Percentiles rank a stretch among this genome's conserved stretches.
Evolutionary conservation across 1,140 invertebrate species (phyloP).

Genomic region (Drosophila sulfurigaster): DNA sequence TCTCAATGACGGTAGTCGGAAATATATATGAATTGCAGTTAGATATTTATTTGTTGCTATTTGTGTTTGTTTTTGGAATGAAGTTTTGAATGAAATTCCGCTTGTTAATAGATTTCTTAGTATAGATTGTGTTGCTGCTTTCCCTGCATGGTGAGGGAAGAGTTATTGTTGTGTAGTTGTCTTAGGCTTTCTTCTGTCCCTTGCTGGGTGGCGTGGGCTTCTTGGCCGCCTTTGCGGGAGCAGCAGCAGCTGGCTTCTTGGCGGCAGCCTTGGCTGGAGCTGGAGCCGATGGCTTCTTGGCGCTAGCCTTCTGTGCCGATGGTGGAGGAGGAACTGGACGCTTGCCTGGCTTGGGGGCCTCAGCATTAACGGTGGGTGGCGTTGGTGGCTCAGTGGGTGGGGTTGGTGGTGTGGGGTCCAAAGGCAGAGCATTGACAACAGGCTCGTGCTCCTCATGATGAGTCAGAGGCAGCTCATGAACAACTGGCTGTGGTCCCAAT

Average conservation of each 20-base stretch:
- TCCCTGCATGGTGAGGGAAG: background rate
- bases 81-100: constrained; percentile 77
- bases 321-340: constrained; percentile 23
- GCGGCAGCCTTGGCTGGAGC: constrained; percentile 29
- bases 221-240: constrained; percentile 49
- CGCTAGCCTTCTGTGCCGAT: constrained; percentile 35
- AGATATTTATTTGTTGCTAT: constrained; percentile 67
- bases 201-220: constrained; percentile 68
- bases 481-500: constrained; percentile 24
- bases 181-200: constrained; percentile 66
- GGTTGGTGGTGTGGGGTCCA: constrained; percentile 59
- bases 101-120: constrained; percentile 54
- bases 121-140: constrained; percentile 23
- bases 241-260: constrained; percentile 45
- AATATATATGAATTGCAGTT: constrained; percentile 44
- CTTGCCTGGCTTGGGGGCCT: constrained; percentile 50
- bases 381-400: constrained; percentile 65
- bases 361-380: constrained; percentile 55
- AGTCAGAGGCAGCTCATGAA: constrained; percentile 28
- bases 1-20: background rate
- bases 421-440: constrained; percentile 15
- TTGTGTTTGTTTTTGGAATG: constrained; percentile 43
- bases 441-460: constrained; percentile 33
- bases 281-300: constrained; percentile 49
- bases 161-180: background rate